Conservation (phyloP, 2,797 vertebrate species). For the Lycodopsis pacificus region DNA sequence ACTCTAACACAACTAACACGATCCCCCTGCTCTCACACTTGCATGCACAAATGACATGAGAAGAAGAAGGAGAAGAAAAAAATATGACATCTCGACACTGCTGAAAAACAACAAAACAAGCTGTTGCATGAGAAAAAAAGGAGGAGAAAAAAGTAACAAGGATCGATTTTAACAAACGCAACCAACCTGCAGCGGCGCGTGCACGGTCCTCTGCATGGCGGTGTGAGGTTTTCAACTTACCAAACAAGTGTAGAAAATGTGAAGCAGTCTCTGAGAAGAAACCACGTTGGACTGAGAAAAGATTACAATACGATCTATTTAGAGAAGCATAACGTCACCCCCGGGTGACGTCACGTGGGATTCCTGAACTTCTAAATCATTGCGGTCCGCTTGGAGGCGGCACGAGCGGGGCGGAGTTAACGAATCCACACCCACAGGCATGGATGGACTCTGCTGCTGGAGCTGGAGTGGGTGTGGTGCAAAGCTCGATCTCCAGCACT, state of each 20-base stretch:
- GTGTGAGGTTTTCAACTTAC: slow-evolving; percentile 89
- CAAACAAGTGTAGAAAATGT: slow-evolving; percentile 93
- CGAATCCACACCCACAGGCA: slow-evolving; percentile 53
- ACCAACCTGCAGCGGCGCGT: slow-evolving; percentile 74
- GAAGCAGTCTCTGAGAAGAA: slow-evolving; percentile 94
- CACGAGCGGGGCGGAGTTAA: slow-evolving; percentile 75
- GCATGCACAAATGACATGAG: neutral
- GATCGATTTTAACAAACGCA: slow-evolving; percentile 59
- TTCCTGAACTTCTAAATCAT: slow-evolving; percentile 99
- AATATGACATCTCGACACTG: neutral
- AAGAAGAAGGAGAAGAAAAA: neutral
- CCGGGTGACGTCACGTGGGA: slow-evolving; percentile 99
- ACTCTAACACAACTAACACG: slow-evolving; percentile 3
- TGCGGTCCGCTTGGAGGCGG: slow-evolving; percentile 90
- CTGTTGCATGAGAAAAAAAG: slow-evolving; percentile 68
- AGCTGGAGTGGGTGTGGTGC: slow-evolving; percentile 75
- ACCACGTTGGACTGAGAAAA: slow-evolving; percentile 99
- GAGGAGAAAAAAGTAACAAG: slow-evolving; percentile 63
- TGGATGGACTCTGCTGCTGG: slow-evolving; percentile 28
- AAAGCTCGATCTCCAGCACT: slow-evolving; percentile 12
- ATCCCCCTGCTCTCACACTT: neutral
- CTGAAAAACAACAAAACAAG: slow-evolving; percentile 62
- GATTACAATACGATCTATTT: slow-evolving; percentile 99
- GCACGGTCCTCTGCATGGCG: slow-evolving; percentile 70
- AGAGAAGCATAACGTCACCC: slow-evolving; percentile 99